Conservation (phyloP, 2,797 vertebrate species). For the Erpetoichthys calabaricus region DNA sequence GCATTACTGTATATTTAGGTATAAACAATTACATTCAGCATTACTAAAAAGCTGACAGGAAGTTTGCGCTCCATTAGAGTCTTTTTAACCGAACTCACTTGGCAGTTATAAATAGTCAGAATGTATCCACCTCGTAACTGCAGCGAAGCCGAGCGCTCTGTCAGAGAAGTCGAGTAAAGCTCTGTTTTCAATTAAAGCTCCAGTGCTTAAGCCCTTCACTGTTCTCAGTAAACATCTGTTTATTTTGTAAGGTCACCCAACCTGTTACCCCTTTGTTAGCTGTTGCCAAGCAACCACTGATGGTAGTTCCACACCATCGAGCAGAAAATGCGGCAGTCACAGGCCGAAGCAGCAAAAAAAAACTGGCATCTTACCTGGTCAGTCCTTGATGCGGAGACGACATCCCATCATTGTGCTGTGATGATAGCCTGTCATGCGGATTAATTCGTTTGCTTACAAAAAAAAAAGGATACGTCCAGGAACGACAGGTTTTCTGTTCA, state of each 20-base stretch:
- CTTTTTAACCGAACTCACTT: too few relatives aligned
- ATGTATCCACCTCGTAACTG: too few relatives aligned
- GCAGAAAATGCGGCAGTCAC: constrained; percentile 30
- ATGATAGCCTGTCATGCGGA: neutral
- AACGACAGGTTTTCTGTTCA: constrained; percentile 73
- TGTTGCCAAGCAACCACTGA: constrained; percentile 67
- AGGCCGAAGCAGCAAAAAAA: constrained; percentile 25
- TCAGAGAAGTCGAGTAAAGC: neutral
- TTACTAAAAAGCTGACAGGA: too few relatives aligned
- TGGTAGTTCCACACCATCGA: constrained; percentile 42
- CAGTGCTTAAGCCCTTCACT: neutral
- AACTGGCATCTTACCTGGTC: constrained; percentile 41
- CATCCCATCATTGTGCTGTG: neutral
- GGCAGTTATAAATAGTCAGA: too few relatives aligned
- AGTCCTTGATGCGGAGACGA: neutral
- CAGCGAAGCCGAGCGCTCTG: too few relatives aligned
- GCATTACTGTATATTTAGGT: too few relatives aligned
- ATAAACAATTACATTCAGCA: too few relatives aligned
- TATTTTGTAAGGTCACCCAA: constrained; percentile 24
- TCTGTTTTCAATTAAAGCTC: neutral
- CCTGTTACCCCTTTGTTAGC: constrained; percentile 44
- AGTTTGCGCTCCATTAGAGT: too few relatives aligned
- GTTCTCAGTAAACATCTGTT: constrained; percentile 27
- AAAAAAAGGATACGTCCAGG: constrained; percentile 72
- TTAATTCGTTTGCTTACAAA: constrained; percentile 2